Evolutionary conservation across 2,797 vertebrate genomes (phyloP).

Genomic region (Tachyglossus aculeatus): DNA sequence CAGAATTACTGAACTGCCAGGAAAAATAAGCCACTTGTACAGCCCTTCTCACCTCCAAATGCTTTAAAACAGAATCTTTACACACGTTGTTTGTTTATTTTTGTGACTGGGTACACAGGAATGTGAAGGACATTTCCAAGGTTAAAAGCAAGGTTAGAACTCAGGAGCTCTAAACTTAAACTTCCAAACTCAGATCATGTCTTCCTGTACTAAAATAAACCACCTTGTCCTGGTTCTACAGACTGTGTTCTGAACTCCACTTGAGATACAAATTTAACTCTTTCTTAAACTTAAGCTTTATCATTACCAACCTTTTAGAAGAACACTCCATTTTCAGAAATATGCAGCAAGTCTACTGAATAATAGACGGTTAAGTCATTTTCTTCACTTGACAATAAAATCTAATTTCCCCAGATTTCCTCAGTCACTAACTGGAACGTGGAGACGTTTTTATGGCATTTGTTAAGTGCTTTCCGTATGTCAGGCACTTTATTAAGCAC

Average conservation of each 20-base stretch:
- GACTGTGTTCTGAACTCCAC: slow-evolving; percentile 25
- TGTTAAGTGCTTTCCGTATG: no score
- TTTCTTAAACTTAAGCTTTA: slow-evolving; percentile 13
- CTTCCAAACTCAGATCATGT: slow-evolving; percentile 20
- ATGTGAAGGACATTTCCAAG: slow-evolving; percentile 42
- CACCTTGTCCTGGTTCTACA: slow-evolving; percentile 15
- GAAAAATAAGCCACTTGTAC: slow-evolving; percentile 44
- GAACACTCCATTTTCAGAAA: no score
- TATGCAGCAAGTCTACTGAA: no score
- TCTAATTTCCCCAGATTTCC: no score
- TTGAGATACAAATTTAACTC: slow-evolving; percentile 10
- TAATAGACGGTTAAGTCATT: no score
- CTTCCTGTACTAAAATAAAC: slow-evolving; percentile 32
- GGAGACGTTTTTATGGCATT: no score
- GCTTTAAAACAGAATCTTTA: slow-evolving; percentile 32
- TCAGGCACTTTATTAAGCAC: no score
- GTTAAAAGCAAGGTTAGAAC: slow-evolving; percentile 41
- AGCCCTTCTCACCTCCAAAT: slow-evolving; percentile 36
- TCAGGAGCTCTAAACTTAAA: slow-evolving; percentile 22
- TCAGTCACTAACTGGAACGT: no score
- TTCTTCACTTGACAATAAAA: no score
- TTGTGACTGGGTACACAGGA: no score
- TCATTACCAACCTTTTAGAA: no score
- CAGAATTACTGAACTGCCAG: slow-evolving; percentile 60
- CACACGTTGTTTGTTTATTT: slow-evolving; percentile 30